Evolutionary conservation across 2,113 vertebrate genomes (phyloP), one percentile per base, ranked within the genome.

Genomic region (Noctilio leporinus): DNA sequence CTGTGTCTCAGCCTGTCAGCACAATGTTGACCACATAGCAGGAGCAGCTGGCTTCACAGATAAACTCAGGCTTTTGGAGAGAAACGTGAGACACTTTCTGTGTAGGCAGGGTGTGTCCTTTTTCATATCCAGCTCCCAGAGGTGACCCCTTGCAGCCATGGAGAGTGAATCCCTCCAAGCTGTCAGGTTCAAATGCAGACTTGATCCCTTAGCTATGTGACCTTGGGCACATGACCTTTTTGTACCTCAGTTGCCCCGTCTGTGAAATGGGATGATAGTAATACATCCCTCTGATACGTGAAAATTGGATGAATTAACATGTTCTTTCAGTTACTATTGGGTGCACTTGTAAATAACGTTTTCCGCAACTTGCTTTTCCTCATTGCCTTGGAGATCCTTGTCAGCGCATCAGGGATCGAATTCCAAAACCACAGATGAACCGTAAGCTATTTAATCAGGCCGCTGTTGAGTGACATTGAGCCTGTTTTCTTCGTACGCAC

Each of bases 361-460:
- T 65, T 65, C 72, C n/a, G 35, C 72, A 38, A 47, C n/a, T 40
- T 40, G 55, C 47, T 33, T 81, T 59, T 76, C 12, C 40, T 57
- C 67, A 38, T 4, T 38, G 67, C n/a, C 57, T 51, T 82, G 5
- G 69, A 59, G 64, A 76, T 57, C 81, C 72, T 70, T 59, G 22
- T 62, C 45, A 33, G 47, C 11, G 30, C 45, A 8, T 43, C 16
- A 17, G 20, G 51, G 40, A n/a, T 76, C 28, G 33, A 45, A 78
- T 94, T 72, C 64, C 45, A 14, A 38, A 80, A 64, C 53, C 43
- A 26, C 72, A 80, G 72, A 45, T 62, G 59, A 70, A 30, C 73
- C 88, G 43, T 64, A 24, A 51, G 38, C 51, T 45, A 33, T 55
- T 70, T 47, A 38, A 55, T 81, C 73, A 53, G 81, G 59, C 51